Conservation (phyloP, 2,797 vertebrate genomes). For the Semaprochilodus insignis region DNA sequence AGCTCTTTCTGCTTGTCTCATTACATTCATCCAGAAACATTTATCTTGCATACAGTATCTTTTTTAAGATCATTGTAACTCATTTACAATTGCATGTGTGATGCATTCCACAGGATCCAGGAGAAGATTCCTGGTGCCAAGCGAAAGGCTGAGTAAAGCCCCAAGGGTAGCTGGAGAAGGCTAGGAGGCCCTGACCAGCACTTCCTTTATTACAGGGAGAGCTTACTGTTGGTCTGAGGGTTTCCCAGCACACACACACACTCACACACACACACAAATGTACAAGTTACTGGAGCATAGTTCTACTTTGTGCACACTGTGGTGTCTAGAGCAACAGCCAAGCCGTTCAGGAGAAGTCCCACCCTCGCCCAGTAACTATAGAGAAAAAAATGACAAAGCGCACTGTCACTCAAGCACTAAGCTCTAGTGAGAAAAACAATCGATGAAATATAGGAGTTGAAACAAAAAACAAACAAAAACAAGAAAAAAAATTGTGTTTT, state of each 20-base stretch:
- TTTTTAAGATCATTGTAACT: background rate
- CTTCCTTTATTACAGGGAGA: slow-evolving; percentile 51
- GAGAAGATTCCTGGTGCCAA: slow-evolving; percentile 98
- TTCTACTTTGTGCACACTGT: slow-evolving; percentile 63
- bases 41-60: background rate
- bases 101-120: slow-evolving; percentile 87
- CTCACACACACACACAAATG: slow-evolving; percentile 23
- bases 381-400: slow-evolving; percentile 41
- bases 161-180: slow-evolving; percentile 50
- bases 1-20: background rate
- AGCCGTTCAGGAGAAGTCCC: slow-evolving; percentile 60
- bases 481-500: slow-evolving; percentile 78
- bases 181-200: slow-evolving; percentile 12
- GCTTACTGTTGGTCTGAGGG: slow-evolving; percentile 37
- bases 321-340: slow-evolving; percentile 57
- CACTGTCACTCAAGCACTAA: slow-evolving; percentile 52
- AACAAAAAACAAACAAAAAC: slow-evolving; percentile 68
- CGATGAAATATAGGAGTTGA: slow-evolving; percentile 44
- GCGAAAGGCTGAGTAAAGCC: slow-evolving; percentile 91
- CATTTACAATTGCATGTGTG: slow-evolving; percentile 28
- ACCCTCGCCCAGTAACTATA: slow-evolving; percentile 51
- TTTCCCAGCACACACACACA: slow-evolving; percentile 26
- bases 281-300: slow-evolving; percentile 59
- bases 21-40: background rate
- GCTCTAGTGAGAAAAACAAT: slow-evolving; percentile 51